A percentile compares a stretch with the other conserved stretches of the same genome.
These are phyloP conservation scores for Chionomys nivalis DNA, from an alignment of 2,113 vertebrate species.

Conservation along the genomic window DNA sequence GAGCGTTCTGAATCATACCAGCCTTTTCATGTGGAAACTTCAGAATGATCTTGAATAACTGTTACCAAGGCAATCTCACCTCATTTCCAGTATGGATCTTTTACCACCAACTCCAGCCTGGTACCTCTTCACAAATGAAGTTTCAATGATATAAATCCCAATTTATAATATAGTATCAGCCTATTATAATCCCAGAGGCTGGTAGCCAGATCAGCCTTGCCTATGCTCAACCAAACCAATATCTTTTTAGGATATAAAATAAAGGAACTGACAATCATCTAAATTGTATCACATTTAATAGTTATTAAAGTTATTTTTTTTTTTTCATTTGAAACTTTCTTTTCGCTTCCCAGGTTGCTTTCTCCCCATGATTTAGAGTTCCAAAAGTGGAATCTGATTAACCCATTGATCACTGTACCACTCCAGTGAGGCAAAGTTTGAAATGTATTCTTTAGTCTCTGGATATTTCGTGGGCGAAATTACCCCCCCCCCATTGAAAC, in stretches of 20 bases:
- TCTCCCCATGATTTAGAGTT: not conserved
- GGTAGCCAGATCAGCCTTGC: not conserved
- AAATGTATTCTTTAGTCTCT: not conserved
- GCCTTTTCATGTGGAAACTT: not conserved
- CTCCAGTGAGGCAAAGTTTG: not conserved
- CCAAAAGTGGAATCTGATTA: not conserved
- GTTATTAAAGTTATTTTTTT: not conserved
- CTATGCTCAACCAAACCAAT: not conserved
- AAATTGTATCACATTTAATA: not conserved
- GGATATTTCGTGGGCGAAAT: not conserved
- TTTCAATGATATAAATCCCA: not conserved
- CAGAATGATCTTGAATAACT: not conserved
- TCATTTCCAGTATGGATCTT: not conserved
- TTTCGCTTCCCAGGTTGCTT: not conserved
- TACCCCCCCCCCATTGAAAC: not conserved
- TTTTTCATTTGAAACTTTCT: slow-evolving; percentile 11
- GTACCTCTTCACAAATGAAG: not conserved
- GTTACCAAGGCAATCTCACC: not conserved
- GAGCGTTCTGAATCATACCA: not conserved
- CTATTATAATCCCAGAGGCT: not conserved
- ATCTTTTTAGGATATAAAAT: not conserved
- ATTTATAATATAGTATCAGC: not conserved
- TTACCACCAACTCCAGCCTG: not conserved
- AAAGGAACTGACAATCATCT: not conserved
- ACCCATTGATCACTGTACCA: not conserved